phyloP scores from a whole-genome alignment of 2,797 vertebrate genomes.

The Rhadinocentrus ornatus region DNA sequence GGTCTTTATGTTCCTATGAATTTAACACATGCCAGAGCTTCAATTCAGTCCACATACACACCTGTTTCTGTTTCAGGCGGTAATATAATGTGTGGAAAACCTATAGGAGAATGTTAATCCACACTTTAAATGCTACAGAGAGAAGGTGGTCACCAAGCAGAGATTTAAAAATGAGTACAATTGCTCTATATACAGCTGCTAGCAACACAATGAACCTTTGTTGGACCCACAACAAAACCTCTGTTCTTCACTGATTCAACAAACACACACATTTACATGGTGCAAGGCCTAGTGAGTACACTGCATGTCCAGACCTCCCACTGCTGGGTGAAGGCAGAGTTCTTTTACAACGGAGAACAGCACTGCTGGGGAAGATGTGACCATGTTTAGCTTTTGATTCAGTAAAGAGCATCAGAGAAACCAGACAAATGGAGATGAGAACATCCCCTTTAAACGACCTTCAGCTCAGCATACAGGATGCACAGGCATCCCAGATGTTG shows the following conservation, averaged over 20 bases:
- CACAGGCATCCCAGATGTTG: slow-evolving; percentile 50
- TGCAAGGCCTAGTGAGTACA: slow-evolving; percentile 76
- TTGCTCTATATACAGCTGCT: slow-evolving; percentile 80
- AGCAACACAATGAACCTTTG: slow-evolving; percentile 88
- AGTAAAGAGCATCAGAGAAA: slow-evolving; percentile 8
- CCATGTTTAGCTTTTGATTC: slow-evolving; percentile 41
- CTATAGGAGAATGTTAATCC: slow-evolving; percentile 88
- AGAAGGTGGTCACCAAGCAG: slow-evolving; percentile 84
- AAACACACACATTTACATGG: slow-evolving; percentile 80
- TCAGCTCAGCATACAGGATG: slow-evolving; percentile 72
- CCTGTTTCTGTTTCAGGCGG: slow-evolving; percentile 2
- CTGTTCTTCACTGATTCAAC: slow-evolving; percentile 81
- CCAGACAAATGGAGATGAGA: slow-evolving; percentile 46
- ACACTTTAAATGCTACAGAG: slow-evolving; percentile 71
- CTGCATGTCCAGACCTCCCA: slow-evolving; percentile 67
- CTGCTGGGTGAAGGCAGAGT: slow-evolving; percentile 77
- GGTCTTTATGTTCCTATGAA: slow-evolving; percentile 20
- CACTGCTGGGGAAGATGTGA: slow-evolving; percentile 42
- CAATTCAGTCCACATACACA: slow-evolving; percentile 15
- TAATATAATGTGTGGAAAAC: slow-evolving; percentile 50
- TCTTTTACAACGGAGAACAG: slow-evolving; percentile 55
- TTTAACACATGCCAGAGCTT: slow-evolving; percentile 18
- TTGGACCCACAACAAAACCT: slow-evolving; percentile 85
- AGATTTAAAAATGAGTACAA: slow-evolving; percentile 89
- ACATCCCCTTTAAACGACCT: slow-evolving; percentile 44